Evolutionary conservation across 2,113 vertebrate species (phyloP).

Genomic region (Monarcha castaneiventris): DNA sequence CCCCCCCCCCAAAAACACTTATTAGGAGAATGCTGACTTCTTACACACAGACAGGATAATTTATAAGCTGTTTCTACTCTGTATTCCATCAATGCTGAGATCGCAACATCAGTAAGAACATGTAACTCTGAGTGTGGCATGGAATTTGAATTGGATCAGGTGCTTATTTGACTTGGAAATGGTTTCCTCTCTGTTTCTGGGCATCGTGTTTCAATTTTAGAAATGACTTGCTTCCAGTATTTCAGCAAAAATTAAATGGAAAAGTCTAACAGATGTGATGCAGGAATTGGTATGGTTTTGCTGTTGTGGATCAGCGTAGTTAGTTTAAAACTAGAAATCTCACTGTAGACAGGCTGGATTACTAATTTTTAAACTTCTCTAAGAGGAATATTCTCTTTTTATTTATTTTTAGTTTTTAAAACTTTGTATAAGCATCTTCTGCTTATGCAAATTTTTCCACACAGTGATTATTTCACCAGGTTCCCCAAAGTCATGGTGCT

Average conservation of each 20-base stretch:
- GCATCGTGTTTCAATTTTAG: background rate
- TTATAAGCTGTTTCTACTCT: background rate
- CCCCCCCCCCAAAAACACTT: background rate
- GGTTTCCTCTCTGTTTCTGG: background rate
- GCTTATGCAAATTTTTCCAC: background rate
- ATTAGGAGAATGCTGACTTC: background rate
- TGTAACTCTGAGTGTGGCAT: background rate
- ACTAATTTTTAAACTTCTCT: background rate
- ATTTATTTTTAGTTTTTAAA: background rate
- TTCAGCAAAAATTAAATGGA: background rate
- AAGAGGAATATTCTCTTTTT: background rate
- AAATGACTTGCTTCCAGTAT: background rate
- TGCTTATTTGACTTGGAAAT: slow-evolving; percentile 32
- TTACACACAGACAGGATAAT: background rate
- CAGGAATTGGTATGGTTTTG: background rate
- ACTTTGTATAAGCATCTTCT: background rate
- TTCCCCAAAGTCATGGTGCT: background rate
- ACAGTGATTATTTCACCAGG: background rate
- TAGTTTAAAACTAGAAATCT: background rate
- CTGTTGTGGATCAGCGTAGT: background rate
- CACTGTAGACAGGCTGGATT: background rate
- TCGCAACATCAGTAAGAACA: background rate
- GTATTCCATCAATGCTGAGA: background rate
- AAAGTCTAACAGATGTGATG: background rate
- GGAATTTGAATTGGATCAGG: slow-evolving; percentile 31